Evolutionary conservation across 2,113 vertebrate genomes (phyloP), one percentile per base, ranked within the genome.

Genomic region (Bos javanicus): DNA sequence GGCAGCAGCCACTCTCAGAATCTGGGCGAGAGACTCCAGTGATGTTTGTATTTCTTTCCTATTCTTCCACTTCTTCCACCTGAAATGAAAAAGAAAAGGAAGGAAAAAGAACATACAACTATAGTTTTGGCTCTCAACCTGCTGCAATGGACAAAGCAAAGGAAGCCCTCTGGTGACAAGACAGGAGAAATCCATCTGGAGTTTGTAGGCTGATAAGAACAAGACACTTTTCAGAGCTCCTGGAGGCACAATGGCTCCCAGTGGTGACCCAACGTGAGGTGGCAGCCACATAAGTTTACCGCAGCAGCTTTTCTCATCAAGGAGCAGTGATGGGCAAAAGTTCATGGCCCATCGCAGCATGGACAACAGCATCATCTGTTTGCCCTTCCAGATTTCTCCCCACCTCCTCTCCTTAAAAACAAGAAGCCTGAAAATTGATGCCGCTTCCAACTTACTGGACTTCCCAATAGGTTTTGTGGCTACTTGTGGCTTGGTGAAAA

Each of bases 181-280:
- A 23, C 23, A 2, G 21, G 57, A 36, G 56, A 14, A 21, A 48
- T 2, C 12, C 36, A 13, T 36, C 13, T 4, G 9, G 50, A 56
- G 64, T 9, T 7, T 36, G 26, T 1, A 28, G 59, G 16, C 74
- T 62, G 39, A 57, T n/a, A 15, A 21, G 21, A 82, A 6, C 26
- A n/a, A 59, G 59, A 74, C 17, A 12, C 4, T 33, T 57, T 10
- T 12, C 7, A 19, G 30, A 46, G n/a, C 30, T 0, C 26, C 26
- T 30, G 50, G 16, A 2, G 6, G 26, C 19, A 1, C 0, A 15
- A 1, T 1, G 82, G 30, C 0, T 64, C 33, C 25, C 3, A 9
- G 43, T 6, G 25, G 46, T 2, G 43, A 48, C 0, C 1, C 9
- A 1, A 0, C 3, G 0, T 12, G 48, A 43, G 13, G 17, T 0